Evolutionary conservation across 2,113 vertebrate species (phyloP).

Genomic region (Pardalotus punctatus): DNA sequence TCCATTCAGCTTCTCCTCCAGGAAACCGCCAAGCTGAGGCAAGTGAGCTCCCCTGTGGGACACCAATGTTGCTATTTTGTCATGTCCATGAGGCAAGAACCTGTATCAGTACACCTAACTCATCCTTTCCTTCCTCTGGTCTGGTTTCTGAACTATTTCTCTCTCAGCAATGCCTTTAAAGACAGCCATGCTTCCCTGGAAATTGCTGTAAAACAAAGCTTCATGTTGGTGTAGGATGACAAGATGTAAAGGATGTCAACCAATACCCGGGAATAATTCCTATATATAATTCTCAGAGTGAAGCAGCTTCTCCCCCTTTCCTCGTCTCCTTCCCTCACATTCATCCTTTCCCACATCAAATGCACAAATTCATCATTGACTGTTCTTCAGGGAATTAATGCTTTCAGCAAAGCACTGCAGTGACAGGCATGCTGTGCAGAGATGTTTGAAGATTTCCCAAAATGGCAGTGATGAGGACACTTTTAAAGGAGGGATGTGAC

Average conservation of each 20-base stretch:
- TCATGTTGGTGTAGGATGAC: not conserved
- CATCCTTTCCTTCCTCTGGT: not conserved
- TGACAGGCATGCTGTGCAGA: not conserved
- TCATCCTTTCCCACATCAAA: not conserved
- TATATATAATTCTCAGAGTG: not conserved
- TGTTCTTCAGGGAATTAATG: conserved; percentile 15
- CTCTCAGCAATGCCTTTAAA: not conserved
- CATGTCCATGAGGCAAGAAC: not conserved
- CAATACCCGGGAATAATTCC: not conserved
- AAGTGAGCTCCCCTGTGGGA: not conserved
- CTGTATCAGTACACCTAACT: not conserved
- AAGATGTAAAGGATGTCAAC: not conserved
- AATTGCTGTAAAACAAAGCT: not conserved
- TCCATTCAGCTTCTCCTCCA: not conserved
- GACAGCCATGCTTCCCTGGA: not conserved
- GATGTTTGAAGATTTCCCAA: not conserved
- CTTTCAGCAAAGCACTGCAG: not conserved
- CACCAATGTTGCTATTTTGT: not conserved
- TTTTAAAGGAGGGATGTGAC: conserved; percentile 7
- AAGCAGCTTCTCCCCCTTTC: not conserved
- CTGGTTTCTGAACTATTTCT: not conserved
- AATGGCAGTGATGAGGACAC: not conserved
- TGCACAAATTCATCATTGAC: not conserved
- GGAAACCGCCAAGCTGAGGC: not conserved
- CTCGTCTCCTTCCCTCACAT: fast-evolving